Evolutionary conservation across 2,113 vertebrate species (phyloP).

Genomic region (Cathartes aura): DNA sequence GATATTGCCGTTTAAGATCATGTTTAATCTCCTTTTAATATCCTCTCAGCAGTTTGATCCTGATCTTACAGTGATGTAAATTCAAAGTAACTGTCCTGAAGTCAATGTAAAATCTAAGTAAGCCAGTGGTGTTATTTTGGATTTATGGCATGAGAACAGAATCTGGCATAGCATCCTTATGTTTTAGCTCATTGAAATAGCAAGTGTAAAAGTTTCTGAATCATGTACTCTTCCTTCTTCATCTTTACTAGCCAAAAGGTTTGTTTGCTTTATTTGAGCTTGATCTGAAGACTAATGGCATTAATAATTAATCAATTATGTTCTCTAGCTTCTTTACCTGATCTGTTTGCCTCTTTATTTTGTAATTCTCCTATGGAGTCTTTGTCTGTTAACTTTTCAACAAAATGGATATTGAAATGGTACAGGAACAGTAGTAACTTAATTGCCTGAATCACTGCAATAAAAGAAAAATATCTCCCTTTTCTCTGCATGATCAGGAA

Average conservation of each 20-base stretch:
- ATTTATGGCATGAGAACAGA: neutral
- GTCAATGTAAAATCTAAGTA: conserved; percentile 21
- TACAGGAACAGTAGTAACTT: neutral
- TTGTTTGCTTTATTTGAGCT: neutral
- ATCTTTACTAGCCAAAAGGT: neutral
- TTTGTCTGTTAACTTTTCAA: neutral
- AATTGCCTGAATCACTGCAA: neutral
- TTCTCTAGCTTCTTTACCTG: neutral
- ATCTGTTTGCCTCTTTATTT: neutral
- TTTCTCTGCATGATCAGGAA: neutral
- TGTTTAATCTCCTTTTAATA: conserved; percentile 75
- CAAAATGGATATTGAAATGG: neutral
- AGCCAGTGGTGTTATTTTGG: conserved; percentile 26
- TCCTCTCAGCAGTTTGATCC: conserved; percentile 57
- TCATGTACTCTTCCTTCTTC: neutral
- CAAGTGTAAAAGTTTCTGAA: neutral
- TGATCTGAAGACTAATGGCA: neutral
- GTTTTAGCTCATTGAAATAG: neutral
- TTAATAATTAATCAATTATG: neutral
- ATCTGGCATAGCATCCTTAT: neutral
- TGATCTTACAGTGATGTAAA: conserved; percentile 52
- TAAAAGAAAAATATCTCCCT: neutral
- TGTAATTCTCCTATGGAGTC: neutral
- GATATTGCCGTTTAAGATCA: conserved; percentile 73
- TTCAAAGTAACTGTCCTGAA: conserved; percentile 43